Conservation (phyloP, 2,797 vertebrate genomes). For the Ficedula albicollis region DNA sequence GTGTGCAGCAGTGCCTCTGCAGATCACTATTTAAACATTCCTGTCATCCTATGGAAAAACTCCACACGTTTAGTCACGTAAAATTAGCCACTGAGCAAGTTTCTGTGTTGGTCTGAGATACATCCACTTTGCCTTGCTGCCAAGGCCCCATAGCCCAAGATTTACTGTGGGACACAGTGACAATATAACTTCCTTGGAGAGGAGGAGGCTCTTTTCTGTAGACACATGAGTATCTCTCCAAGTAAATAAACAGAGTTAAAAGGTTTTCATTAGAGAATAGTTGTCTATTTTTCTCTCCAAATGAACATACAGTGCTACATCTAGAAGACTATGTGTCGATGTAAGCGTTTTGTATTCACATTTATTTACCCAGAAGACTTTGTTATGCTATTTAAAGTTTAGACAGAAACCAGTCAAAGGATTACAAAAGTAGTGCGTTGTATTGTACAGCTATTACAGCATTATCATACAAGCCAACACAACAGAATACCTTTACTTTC, state of each 20-base stretch:
- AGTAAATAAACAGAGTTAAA: background rate
- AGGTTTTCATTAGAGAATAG: background rate
- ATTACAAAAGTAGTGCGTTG: background rate
- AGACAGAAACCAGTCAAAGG: background rate
- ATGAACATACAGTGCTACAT: background rate
- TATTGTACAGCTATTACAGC: background rate
- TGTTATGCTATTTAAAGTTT: background rate
- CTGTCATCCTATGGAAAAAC: rapidly evolving
- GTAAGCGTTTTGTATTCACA: background rate
- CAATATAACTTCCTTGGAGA: background rate
- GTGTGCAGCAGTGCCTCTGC: background rate
- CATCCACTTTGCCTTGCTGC: background rate
- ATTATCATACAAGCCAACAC: background rate
- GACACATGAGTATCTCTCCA: background rate
- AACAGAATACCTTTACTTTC: background rate
- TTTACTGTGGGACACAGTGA: background rate
- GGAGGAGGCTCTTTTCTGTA: background rate
- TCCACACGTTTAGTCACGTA: rapidly evolving
- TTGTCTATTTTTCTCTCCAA: background rate
- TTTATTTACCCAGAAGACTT: background rate
- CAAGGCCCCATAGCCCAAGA: background rate
- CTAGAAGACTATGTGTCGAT: background rate
- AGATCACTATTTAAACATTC: background rate
- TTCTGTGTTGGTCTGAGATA: background rate
- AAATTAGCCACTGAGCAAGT: background rate